These are phyloP conservation scores for Glossosoma conforme DNA, from an alignment of 1,140 invertebrate genomes.

Conservation along the genomic window DNA sequence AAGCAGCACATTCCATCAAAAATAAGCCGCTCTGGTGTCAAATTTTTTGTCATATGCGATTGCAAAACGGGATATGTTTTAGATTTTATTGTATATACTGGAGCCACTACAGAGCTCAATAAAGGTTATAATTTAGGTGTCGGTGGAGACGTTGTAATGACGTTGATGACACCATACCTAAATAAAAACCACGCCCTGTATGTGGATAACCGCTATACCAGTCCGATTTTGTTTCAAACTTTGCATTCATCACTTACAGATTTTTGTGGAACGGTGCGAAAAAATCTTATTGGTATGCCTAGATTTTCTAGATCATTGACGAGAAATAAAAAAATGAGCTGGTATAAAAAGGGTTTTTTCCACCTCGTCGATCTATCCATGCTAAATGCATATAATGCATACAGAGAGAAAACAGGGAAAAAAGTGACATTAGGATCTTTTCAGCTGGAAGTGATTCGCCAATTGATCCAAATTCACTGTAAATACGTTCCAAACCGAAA, in stretches of 20 bases:
- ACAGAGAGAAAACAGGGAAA: conserved; percentile 17
- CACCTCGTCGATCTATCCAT: conserved; percentile 32
- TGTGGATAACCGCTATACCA: conserved; percentile 35
- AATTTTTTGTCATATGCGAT: neutral
- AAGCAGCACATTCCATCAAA: neutral
- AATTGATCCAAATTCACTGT: conserved; percentile 15
- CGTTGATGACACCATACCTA: conserved; percentile 26
- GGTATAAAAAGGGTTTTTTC: conserved; percentile 37
- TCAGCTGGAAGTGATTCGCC: conserved; percentile 22
- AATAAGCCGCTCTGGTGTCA: neutral
- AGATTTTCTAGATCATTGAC: neutral
- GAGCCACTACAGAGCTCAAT: conserved; percentile 10
- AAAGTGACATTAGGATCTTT: conserved; percentile 18
- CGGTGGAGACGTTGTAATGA: neutral
- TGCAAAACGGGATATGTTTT: neutral
- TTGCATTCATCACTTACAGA: neutral
- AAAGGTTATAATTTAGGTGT: neutral
- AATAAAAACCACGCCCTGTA: neutral
- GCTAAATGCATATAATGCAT: conserved; percentile 31
- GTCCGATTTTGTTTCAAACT: conserved; percentile 30
- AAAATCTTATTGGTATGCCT: neutral
- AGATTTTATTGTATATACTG: conserved; percentile 11
- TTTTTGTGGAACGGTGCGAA: neutral
- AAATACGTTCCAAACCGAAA: too few species aligned
- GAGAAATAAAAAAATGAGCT: conserved; percentile 32